phyloP scores from a whole-genome alignment of 2,797 vertebrate genomes.

The Premnoplex brunnescens region DNA sequence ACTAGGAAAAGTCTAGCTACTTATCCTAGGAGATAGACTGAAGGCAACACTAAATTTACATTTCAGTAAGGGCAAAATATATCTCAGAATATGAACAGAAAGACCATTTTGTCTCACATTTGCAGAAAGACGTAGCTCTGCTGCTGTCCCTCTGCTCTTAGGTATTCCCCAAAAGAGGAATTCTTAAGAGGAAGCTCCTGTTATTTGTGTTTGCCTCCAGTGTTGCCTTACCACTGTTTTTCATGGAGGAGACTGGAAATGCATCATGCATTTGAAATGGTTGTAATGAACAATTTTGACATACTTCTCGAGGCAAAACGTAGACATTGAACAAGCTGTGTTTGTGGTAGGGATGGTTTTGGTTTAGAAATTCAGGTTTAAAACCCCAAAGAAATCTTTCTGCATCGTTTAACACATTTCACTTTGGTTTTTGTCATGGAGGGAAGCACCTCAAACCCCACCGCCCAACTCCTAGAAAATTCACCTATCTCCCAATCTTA shows the following conservation, averaged over 20 bases:
- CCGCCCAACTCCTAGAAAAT: neutral
- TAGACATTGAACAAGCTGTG: neutral
- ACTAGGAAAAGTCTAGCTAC: neutral
- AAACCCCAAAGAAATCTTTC: neutral
- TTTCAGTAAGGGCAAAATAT: neutral
- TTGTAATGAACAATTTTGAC: neutral
- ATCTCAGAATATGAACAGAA: neutral
- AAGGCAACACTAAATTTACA: neutral
- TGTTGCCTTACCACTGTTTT: neutral
- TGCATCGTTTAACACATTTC: rapidly evolving
- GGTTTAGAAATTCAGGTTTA: neutral
- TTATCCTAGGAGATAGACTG: neutral
- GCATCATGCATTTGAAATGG: neutral
- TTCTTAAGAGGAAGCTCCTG: neutral
- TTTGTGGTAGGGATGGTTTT: neutral
- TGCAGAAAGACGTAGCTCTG: neutral
- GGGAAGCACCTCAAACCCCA: neutral
- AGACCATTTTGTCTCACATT: neutral
- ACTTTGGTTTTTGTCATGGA: neutral
- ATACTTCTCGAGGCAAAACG: neutral
- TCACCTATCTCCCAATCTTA: neutral
- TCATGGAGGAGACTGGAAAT: neutral
- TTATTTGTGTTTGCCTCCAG: neutral
- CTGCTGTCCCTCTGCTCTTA: neutral
- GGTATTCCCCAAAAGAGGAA: neutral